These are phyloP conservation scores for Coronaproctus castanopsis DNA, from an alignment of 2,888 invertebrate genomes.

Conservation along the genomic window DNA sequence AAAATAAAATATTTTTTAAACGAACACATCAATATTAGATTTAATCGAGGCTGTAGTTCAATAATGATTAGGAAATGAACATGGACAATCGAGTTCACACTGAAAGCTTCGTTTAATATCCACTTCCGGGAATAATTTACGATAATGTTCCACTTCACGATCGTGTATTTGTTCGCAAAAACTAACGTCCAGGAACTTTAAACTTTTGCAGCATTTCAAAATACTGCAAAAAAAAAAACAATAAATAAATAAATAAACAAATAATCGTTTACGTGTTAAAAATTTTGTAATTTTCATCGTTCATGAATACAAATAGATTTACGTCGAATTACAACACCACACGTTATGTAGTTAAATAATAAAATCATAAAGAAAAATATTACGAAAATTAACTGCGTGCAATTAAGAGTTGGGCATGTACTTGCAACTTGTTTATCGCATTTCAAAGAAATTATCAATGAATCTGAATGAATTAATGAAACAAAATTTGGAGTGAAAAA, in stretches of 20 bases:
- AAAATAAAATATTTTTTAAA: too few relatives aligned
- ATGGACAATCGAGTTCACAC: conserved; percentile 25
- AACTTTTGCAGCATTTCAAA: conserved; percentile 41
- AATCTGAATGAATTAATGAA: too few relatives aligned
- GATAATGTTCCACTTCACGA: conserved; percentile 42
- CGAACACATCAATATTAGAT: too few relatives aligned
- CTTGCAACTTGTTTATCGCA: too few relatives aligned
- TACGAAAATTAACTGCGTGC: too few relatives aligned
- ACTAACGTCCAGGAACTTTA: conserved; percentile 63
- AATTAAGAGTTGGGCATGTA: too few relatives aligned
- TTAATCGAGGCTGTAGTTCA: too few relatives aligned
- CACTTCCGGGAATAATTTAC: conserved; percentile 38
- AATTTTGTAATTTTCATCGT: background rate
- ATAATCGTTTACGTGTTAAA: background rate
- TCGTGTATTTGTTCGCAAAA: conserved; percentile 65
- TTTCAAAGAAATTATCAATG: too few relatives aligned
- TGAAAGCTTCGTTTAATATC: conserved; percentile 45
- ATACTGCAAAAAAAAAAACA: conserved; percentile 32
- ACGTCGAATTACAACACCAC: background rate
- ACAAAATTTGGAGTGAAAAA: too few relatives aligned
- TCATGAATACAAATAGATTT: background rate
- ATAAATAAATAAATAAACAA: background rate
- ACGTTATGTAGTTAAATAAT: background rate
- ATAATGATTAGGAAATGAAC: conserved; percentile 18
- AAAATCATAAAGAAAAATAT: background rate